Percentiles rank a stretch among this genome's conserved stretches.
These are phyloP conservation scores for Elysia crispata DNA, from an alignment of 2,888 invertebrate genomes.

Conservation along the genomic window DNA sequence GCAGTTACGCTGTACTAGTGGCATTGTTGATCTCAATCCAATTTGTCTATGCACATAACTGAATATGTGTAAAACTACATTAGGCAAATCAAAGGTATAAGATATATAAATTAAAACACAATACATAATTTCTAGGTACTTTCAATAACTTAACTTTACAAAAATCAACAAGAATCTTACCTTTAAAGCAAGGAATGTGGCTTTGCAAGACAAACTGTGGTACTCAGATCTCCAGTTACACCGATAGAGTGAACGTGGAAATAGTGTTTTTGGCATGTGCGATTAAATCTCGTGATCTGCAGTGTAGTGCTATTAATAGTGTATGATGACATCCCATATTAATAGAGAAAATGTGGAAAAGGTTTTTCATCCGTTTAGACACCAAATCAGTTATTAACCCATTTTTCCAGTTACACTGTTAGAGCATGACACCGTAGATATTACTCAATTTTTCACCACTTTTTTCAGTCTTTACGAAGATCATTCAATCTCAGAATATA, in stretches of 20 bases:
- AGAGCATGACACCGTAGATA: constrained; percentile 10
- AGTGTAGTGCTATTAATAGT: constrained; percentile 6
- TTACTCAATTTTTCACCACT: no score
- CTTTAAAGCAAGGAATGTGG: constrained; percentile 5
- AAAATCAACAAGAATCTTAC: constrained; percentile 24
- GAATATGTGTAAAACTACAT: constrained; percentile 1
- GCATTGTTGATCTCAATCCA: not conserved
- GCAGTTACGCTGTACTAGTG: no score
- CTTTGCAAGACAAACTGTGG: not conserved
- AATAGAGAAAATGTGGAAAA: constrained; percentile 6
- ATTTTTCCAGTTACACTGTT: constrained; percentile 14
- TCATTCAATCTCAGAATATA: no score
- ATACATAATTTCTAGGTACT: not conserved
- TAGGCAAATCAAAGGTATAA: not conserved
- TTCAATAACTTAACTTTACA: constrained; percentile 4
- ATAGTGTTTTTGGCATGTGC: not conserved
- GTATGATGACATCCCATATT: constrained; percentile 18
- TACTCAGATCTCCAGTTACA: constrained; percentile 17
- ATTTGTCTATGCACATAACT: not conserved
- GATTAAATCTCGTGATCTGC: not conserved
- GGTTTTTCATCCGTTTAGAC: constrained; percentile 6
- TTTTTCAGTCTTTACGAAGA: no score
- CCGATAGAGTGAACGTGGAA: not conserved
- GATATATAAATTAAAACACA: not conserved
- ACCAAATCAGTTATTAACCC: not conserved